phyloP scores from a whole-genome alignment of 2,113 vertebrate species.

The Pollachius pollachius region DNA sequence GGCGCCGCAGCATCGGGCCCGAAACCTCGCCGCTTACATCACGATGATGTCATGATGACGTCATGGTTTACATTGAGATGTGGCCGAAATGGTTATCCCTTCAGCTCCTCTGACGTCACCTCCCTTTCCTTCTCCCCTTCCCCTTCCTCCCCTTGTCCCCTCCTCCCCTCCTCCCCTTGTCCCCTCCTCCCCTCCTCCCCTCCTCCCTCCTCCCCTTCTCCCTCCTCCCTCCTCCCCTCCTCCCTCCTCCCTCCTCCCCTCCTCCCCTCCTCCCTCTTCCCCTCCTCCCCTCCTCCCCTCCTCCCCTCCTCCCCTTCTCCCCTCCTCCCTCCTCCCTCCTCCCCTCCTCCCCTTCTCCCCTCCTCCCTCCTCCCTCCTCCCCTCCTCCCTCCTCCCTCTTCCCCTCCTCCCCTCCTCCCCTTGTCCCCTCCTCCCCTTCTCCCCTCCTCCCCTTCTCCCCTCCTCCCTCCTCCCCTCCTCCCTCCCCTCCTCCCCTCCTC shows the following conservation, averaged over 20 bases:
- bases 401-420: conserved; percentile 14
- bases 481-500: conserved; percentile 18
- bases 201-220: conserved; percentile 18
- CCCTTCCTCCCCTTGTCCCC: neutral
- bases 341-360: conserved; percentile 2
- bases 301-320: neutral
- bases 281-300: no score
- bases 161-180: no score
- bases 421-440: no score
- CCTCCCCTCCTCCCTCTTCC: no score
- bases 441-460: neutral
- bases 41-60: no score
- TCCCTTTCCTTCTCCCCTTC: conserved; percentile 14
- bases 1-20: no score
- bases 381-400: conserved; percentile 19
- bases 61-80: no score
- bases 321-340: conserved; percentile 19
- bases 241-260: neutral
- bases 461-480: neutral
- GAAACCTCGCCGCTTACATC: no score
- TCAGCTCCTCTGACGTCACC: no score
- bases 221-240: conserved; percentile 9
- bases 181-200: conserved; percentile 12
- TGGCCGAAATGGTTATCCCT: no score
- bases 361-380: conserved; percentile 14